These are phyloP conservation scores for Xestia c-nigrum DNA, from an alignment of 2,888 invertebrate species.

Conservation along the genomic window DNA sequence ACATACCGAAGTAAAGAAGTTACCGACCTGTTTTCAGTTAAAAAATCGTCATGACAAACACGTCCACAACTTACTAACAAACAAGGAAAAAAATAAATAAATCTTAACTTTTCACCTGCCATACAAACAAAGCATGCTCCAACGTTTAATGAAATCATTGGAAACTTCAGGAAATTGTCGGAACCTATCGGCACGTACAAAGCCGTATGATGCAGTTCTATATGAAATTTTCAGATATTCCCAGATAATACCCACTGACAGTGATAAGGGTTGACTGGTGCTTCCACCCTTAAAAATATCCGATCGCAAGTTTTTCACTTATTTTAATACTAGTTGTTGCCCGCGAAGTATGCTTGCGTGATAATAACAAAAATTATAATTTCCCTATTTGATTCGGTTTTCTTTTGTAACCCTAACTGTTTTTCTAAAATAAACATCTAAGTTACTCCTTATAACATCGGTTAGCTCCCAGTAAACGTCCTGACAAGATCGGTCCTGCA, in stretches of 20 bases:
- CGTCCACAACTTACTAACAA: conserved; percentile 31
- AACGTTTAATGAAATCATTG: conserved; percentile 62
- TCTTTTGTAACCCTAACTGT: too few species aligned
- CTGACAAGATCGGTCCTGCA: too few species aligned
- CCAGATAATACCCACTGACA: conserved; percentile 85
- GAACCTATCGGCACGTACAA: conserved; percentile 64
- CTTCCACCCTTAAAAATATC: conserved; percentile 85
- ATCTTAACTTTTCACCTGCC: conserved; percentile 48
- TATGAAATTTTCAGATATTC: conserved; percentile 84
- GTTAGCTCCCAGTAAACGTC: too few species aligned
- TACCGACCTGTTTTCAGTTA: not conserved
- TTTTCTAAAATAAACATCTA: too few species aligned
- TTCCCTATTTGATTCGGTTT: too few species aligned
- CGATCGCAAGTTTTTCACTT: conserved; percentile 82
- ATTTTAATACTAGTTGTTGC: conserved; percentile 71
- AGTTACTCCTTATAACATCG: too few species aligned
- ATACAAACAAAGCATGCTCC: conserved; percentile 54
- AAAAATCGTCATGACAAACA: conserved; percentile 40
- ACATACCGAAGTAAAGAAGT: not conserved
- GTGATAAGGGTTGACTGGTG: conserved; percentile 86
- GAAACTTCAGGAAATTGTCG: conserved; percentile 53
- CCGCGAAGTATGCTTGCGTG: too few species aligned
- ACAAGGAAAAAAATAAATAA: conserved; percentile 56
- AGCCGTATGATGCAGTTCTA: conserved; percentile 79
- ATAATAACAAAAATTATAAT: too few species aligned